Base-by-base conservation (phyloP, 1,140 invertebrate genomes). In the Portunus trituberculatus region DNA sequence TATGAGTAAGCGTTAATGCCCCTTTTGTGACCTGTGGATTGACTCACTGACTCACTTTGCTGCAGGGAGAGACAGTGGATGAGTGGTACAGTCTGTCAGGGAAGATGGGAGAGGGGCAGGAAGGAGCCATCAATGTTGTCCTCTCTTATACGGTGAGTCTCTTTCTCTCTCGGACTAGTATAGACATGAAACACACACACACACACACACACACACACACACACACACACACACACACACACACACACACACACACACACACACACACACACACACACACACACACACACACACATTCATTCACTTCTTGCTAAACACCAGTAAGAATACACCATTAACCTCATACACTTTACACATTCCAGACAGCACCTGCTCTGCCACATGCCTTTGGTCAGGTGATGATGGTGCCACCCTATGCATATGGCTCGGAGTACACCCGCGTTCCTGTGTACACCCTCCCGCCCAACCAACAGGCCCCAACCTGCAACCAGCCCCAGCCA, bases 81-180 rank as follows among this genome's bases (percentile, higher is more conserved):
- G 94, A 95, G 20, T 95, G 94, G 94, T 95, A 92, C 46, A 95
- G 52, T 52, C 91, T 95, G 8, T 82, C 83, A 52, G 94, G 94
- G n/a, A 95, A 95, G 46, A 82, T 95, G 48, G 94, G 94, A 76
- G 94, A 95, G 10, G 91, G 91, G 32, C 94, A 92, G 48, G 94
- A 95, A 28, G 94, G 94, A 6, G 92, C 91, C n/a, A 67, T 95
- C 16, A 95, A 95, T 76, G 48, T 95, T n/a, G 83, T 95, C n/a
- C 67, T 95, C 39, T 95, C 94, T 0, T 95, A 95, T 29, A 39
- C 48, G 16, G 94, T 95, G 39, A 95, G 94, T 92, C 31, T 45
- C 45, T 87, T 14, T 91, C 45, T 91, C 16, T 88, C 12, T 20
- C 12, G 6, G 39, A 6, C 39, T 2, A 39, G 6, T 39, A 1